These are phyloP conservation scores for Volucella inanis DNA, from an alignment of 2,888 invertebrate genomes.

Conservation along the genomic window DNA sequence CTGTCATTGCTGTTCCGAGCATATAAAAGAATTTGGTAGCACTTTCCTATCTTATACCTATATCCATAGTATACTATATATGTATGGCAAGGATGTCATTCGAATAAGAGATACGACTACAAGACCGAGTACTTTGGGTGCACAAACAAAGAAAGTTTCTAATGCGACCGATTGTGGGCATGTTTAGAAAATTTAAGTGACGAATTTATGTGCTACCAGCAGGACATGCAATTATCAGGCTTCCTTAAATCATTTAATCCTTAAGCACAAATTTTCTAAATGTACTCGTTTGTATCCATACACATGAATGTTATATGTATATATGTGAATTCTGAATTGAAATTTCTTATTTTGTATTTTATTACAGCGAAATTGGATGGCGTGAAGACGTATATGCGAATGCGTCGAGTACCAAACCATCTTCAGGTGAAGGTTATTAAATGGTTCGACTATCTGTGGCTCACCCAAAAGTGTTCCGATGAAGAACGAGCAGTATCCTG, in stretches of 20 bases:
- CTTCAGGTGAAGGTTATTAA: constrained; percentile 98
- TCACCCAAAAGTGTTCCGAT: constrained; percentile 98
- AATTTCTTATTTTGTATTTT: constrained; percentile 60
- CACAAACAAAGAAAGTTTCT: constrained; percentile 35
- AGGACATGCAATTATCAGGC: constrained; percentile 49
- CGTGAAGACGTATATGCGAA: constrained; percentile 99
- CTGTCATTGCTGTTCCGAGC: not conserved
- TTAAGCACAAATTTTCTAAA: constrained; percentile 6
- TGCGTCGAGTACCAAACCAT: constrained; percentile 96
- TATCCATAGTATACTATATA: no score
- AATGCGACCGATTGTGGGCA: constrained; percentile 12
- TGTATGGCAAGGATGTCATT: not conserved
- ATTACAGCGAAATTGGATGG: constrained; percentile 97
- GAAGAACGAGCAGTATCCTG: constrained; percentile 98
- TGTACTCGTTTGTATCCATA: not conserved
- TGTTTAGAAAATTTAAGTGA: constrained; percentile 55
- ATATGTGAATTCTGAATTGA: not conserved
- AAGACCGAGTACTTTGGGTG: not conserved
- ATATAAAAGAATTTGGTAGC: constrained; percentile 12
- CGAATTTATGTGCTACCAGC: constrained; percentile 50
- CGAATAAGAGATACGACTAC: no score
- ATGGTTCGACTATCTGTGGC: constrained; percentile 99
- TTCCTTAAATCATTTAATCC: constrained; percentile 32
- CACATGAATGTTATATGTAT: no score
- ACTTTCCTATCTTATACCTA: constrained; percentile 40